These are phyloP conservation scores for Batillaria attramentaria DNA, from an alignment of 1,140 invertebrate species.

Conservation along the genomic window DNA sequence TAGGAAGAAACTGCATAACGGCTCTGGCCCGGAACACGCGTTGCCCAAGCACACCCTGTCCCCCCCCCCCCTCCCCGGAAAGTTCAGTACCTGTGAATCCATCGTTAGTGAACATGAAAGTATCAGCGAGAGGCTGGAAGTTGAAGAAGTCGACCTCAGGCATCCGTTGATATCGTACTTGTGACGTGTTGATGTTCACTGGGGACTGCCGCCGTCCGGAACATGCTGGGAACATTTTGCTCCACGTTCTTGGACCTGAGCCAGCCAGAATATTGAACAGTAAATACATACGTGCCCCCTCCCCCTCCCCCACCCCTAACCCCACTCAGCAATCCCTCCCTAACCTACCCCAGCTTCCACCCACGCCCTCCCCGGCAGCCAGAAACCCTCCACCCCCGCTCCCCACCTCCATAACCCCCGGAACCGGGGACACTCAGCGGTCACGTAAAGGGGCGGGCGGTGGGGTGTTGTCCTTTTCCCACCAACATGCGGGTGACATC, in stretches of 20 bases:
- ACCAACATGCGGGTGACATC: no score
- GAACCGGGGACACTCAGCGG: no score
- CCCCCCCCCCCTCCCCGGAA: no score
- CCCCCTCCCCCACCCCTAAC: not conserved
- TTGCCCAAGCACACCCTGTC: no score
- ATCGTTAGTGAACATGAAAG: not conserved
- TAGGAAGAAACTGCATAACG: not conserved
- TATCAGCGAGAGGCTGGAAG: not conserved
- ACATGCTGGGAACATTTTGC: conserved; percentile 59
- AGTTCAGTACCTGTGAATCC: not conserved
- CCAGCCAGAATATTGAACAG: not conserved
- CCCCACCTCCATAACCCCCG: no score
- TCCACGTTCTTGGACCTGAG: conserved; percentile 49
- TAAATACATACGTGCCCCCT: not conserved
- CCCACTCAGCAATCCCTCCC: no score
- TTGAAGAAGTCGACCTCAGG: not conserved
- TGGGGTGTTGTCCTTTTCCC: no score
- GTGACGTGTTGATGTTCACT: conserved; percentile 16
- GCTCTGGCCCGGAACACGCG: not conserved
- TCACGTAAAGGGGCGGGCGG: no score
- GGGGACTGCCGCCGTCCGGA: conserved; percentile 33
- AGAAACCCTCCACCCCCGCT: no score
- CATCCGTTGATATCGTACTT: not conserved
- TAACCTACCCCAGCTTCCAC: no score
- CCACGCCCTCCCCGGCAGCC: no score